Conservation (phyloP, 2,113 vertebrate genomes). For the Ciconia boyciana region DNA sequence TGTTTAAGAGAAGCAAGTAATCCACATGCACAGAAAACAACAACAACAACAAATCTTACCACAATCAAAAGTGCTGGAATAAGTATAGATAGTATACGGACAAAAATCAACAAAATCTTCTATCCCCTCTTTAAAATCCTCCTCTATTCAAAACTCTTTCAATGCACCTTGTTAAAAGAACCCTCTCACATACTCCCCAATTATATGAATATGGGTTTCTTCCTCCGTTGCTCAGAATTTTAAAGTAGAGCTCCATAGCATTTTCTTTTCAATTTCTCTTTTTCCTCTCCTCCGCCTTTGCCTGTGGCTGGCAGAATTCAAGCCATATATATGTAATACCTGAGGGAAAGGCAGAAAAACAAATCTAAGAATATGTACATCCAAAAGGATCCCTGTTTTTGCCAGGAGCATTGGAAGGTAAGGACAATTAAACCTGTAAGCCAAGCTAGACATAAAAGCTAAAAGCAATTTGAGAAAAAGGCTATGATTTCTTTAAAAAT, state of each 20-base stretch:
- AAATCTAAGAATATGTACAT: not conserved
- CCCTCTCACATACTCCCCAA: not conserved
- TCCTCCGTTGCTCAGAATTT: not conserved
- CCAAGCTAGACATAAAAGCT: not conserved
- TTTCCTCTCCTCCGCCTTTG: not conserved
- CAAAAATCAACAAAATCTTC: not conserved
- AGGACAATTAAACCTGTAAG: not conserved
- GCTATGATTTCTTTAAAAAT: not conserved
- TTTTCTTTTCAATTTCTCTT: not conserved
- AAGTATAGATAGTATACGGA: not conserved
- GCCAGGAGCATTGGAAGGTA: not conserved
- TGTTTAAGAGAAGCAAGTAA: not conserved
- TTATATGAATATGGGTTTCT: not conserved
- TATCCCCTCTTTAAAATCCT: not conserved
- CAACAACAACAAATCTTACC: not conserved
- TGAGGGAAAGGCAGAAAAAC: not conserved
- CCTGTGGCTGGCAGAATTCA: not conserved
- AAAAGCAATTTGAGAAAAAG: not conserved
- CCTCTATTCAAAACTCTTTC: not conserved
- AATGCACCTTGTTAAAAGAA: not conserved
- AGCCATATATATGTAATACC: not conserved
- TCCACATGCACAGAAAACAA: not conserved
- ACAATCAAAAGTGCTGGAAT: not conserved
- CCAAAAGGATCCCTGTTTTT: not conserved
- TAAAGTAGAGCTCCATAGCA: not conserved